Percentiles rank a stretch among this genome's conserved stretches.
These are phyloP conservation scores for Spheniscus humboldti DNA, from an alignment of 2,797 vertebrate genomes.

Conservation along the genomic window DNA sequence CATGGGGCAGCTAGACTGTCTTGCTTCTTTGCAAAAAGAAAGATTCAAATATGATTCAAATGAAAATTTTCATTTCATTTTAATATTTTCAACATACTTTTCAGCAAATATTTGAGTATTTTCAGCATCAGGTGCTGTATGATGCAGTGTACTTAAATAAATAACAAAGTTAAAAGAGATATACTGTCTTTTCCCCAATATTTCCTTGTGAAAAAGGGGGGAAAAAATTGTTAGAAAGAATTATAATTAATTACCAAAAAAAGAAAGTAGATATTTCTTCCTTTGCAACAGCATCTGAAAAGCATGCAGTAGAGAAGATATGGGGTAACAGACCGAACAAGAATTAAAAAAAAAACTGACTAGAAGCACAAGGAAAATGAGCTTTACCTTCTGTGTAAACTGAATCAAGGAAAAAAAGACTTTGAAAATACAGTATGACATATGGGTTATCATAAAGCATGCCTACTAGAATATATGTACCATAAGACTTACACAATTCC, in stretches of 20 bases:
- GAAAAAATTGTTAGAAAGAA: not conserved
- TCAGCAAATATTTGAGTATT: not conserved
- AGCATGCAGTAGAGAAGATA: not conserved
- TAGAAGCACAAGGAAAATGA: not conserved
- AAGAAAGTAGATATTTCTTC: not conserved
- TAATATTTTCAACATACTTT: not conserved
- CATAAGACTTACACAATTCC: not conserved
- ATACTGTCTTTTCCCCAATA: not conserved
- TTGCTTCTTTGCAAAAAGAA: not conserved
- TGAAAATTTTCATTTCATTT: not conserved
- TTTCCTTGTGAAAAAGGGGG: not conserved
- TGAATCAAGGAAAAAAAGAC: not conserved
- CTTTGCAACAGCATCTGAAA: not conserved
- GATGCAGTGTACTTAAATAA: not conserved
- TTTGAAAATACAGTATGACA: not conserved
- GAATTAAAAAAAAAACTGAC: not conserved
- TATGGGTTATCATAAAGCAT: not conserved
- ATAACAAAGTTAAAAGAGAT: not conserved
- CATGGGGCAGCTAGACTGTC: not conserved
- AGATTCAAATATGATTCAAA: not conserved
- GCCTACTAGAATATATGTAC: not conserved
- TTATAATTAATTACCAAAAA: not conserved
- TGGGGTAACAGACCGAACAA: accelerated
- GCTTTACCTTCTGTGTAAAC: not conserved
- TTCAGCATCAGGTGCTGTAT: not conserved